These are phyloP conservation scores for Tragopan temminckii DNA, from an alignment of 2,797 vertebrate species.

Conservation along the genomic window DNA sequence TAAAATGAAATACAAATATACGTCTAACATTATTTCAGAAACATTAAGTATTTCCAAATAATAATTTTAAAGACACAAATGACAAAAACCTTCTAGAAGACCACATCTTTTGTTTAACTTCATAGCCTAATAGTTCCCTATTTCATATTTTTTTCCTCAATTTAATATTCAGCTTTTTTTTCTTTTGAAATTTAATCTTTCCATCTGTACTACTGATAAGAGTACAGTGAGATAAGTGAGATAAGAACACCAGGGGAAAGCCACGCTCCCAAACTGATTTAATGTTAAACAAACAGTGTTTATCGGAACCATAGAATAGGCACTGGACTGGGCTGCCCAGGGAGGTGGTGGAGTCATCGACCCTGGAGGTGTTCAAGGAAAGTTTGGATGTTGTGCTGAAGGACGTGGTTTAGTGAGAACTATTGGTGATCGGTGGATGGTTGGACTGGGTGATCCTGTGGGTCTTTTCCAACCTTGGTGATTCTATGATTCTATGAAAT, in stretches of 20 bases:
- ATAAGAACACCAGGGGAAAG: not conserved
- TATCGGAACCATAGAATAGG: no score
- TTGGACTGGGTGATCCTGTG: no score
- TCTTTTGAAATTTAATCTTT: not conserved
- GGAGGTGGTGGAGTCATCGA: no score
- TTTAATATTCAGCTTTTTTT: not conserved
- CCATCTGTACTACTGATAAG: not conserved
- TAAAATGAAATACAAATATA: slow-evolving; percentile 45
- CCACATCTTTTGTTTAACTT: not conserved
- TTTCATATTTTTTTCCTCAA: fast-evolving
- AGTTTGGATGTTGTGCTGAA: no score
- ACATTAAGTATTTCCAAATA: slow-evolving; percentile 35
- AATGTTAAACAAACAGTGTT: not conserved
- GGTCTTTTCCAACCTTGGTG: no score
- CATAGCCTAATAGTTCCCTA: not conserved
- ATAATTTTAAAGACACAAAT: slow-evolving; percentile 33
- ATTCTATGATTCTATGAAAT: no score
- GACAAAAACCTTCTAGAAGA: not conserved
- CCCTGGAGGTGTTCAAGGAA: no score
- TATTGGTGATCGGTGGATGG: no score
- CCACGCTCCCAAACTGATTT: not conserved
- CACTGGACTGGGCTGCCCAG: no score
- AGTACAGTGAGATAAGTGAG: no score
- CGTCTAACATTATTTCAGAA: slow-evolving; percentile 31
- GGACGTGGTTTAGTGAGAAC: no score